phyloP scores from a whole-genome alignment of 2,797 vertebrate genomes.

The Odontamblyopus lacepedii region DNA sequence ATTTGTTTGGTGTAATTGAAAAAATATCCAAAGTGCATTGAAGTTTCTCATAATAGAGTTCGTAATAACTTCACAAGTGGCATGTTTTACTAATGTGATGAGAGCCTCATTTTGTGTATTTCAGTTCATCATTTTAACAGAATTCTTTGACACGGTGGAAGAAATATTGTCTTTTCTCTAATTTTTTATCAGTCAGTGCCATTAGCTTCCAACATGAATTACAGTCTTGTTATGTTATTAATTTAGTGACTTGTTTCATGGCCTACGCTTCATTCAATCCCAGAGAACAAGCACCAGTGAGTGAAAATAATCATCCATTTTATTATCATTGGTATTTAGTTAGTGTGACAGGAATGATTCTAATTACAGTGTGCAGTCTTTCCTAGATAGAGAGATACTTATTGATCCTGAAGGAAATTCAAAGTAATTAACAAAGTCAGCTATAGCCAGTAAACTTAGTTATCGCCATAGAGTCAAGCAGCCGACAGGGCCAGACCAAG shows the following conservation, averaged over 20 bases:
- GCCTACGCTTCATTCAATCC: neutral
- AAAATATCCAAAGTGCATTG: neutral
- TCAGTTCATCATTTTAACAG: neutral
- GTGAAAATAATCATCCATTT: neutral
- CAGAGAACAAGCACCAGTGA: neutral
- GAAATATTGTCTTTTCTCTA: neutral
- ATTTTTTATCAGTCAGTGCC: neutral
- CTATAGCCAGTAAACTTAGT: no score
- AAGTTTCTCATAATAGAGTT: neutral
- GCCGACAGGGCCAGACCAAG: no score
- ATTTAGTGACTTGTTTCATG: neutral
- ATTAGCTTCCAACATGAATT: constrained; percentile 1
- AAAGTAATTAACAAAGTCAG: no score
- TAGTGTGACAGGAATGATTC: neutral
- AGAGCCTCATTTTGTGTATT: neutral
- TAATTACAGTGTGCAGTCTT: no score
- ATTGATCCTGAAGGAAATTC: no score
- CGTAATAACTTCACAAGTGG: neutral
- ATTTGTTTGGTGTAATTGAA: neutral
- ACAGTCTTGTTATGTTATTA: neutral
- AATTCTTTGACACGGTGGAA: neutral
- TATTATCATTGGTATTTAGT: neutral
- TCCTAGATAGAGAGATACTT: no score
- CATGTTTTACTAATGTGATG: neutral
- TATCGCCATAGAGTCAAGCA: no score